Conservation (phyloP, 2,888 invertebrate genomes). For the Pediacus dermestoides region DNA sequence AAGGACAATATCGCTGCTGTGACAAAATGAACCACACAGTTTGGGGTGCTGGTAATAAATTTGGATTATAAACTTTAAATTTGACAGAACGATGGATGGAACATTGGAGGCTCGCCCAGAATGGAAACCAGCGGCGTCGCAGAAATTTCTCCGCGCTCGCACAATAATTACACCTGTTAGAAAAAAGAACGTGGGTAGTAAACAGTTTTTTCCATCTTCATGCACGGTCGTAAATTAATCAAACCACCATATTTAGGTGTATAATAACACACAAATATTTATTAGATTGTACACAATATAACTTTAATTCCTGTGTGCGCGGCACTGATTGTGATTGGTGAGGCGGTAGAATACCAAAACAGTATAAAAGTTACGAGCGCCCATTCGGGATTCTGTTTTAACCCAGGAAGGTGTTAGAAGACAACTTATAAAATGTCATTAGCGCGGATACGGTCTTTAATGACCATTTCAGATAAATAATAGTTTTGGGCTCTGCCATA, state of each 20-base stretch:
- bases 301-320: no score
- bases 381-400: neutral
- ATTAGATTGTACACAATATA: neutral
- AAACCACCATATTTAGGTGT: no score
- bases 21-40: neutral
- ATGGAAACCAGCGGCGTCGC: no score
- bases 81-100: slow-evolving; percentile 1
- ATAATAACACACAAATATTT: neutral
- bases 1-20: no score
- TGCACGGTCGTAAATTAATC: neutral
- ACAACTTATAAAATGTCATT: slow-evolving; percentile 2
- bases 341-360: neutral
- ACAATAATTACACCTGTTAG: no score
- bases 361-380: neutral
- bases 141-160: no score
- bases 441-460: slow-evolving; percentile 3
- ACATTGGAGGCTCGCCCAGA: slow-evolving; percentile 2
- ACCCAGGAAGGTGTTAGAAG: slow-evolving; percentile 1
- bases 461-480: slow-evolving; percentile 1
- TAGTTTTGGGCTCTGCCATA: no score
- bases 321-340: neutral
- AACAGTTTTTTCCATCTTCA: neutral
- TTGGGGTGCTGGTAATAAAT: slow-evolving; percentile 2
- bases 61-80: neutral
- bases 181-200: no score